Percentiles rank a stretch among this genome's conserved stretches.
phyloP scores from a whole-genome alignment of 2,113 vertebrate species.

The Eulemur rufifrons region DNA sequence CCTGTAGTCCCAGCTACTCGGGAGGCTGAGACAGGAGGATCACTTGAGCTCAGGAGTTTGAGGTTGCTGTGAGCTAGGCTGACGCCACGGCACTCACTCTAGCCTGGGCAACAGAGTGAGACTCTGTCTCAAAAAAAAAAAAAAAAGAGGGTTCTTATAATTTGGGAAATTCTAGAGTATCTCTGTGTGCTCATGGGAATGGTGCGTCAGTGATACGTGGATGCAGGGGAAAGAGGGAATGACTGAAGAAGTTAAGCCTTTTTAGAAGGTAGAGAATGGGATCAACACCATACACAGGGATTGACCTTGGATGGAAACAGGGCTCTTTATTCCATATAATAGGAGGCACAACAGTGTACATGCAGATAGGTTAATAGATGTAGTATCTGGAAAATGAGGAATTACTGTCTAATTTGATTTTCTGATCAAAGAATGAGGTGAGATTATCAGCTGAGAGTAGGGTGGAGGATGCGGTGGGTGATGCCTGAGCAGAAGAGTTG shows the following conservation, averaged over 20 bases:
- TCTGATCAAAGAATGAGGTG: neutral
- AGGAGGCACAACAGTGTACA: neutral
- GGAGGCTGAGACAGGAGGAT: too few relatives aligned
- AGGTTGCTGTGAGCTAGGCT: too few relatives aligned
- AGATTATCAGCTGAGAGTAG: neutral
- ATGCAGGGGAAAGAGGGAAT: neutral
- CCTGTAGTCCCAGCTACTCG: too few relatives aligned
- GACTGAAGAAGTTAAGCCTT: neutral
- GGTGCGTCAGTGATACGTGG: neutral
- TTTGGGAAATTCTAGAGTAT: neutral
- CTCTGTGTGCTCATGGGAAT: neutral
- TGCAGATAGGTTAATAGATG: neutral
- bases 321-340: neutral
- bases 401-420: neutral
- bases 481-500: neutral
- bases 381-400: neutral
- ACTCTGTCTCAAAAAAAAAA: too few relatives aligned
- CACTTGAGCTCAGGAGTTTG: too few relatives aligned
- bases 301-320: neutral
- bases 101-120: too few relatives aligned
- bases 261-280: neutral
- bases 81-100: too few relatives aligned
- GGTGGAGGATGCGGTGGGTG: rapidly evolving
- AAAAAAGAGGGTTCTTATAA: neutral
- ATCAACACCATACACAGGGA: neutral